A percentile compares a stretch with the other conserved stretches of the same genome.
Evolutionary conservation across 2,797 vertebrate species (phyloP).

Genomic region (Cossypha dichroa): DNA sequence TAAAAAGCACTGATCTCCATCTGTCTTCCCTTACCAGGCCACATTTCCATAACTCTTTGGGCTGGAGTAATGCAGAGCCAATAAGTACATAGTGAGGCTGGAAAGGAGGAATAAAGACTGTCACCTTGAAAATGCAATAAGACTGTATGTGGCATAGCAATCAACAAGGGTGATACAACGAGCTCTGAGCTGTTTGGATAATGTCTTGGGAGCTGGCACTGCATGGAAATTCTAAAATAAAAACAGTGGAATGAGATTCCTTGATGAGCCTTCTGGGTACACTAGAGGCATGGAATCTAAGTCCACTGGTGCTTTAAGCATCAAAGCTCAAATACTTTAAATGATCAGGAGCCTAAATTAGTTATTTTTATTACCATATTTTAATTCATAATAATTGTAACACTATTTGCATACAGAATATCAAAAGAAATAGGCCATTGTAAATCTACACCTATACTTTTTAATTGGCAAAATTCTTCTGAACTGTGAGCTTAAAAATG

Average conservation of each 20-base stretch:
- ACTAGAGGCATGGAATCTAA: neutral
- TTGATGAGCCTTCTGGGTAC: conserved; percentile 19
- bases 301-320: neutral
- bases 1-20: neutral
- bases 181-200: neutral
- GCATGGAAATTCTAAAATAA: neutral
- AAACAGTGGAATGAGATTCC: conserved; percentile 6
- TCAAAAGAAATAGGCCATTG: conserved; percentile 53
- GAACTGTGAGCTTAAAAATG: conserved; percentile 26
- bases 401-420: conserved; percentile 29
- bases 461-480: conserved; percentile 40
- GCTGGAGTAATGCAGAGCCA: neutral
- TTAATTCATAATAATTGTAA: conserved; percentile 18
- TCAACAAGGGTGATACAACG: neutral
- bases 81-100: neutral
- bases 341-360: neutral
- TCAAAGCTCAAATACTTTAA: conserved; percentile 50
- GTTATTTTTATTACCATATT: conserved; percentile 12
- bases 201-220: neutral
- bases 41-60: neutral
- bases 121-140: neutral
- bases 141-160: neutral
- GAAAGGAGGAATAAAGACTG: neutral
- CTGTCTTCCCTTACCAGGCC: neutral
- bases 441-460: neutral